phyloP scores from a whole-genome alignment of 92 coral and sea anemone genomes.

The Palythoa heliodiscus region DNA sequence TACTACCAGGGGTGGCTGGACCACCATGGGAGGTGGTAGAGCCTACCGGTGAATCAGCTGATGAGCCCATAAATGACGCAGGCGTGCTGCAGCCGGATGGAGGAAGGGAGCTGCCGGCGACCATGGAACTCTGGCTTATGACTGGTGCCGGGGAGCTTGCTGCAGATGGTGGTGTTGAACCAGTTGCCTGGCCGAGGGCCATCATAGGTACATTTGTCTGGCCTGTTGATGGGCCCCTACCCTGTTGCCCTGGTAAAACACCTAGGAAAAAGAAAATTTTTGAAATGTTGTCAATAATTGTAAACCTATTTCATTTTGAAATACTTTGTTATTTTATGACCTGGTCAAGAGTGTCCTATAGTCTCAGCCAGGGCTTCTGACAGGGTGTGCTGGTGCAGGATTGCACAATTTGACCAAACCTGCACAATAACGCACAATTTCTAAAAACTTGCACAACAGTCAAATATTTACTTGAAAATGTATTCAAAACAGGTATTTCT shows the following conservation, averaged over 20 bases:
- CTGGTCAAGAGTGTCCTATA: background rate
- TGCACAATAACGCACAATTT: no score
- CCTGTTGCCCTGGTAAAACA: constrained; percentile 32
- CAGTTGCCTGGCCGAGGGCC: constrained; percentile 55
- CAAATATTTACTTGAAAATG: no score
- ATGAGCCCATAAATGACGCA: constrained; percentile 79
- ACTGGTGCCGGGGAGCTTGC: constrained; percentile 73
- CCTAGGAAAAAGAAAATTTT: background rate
- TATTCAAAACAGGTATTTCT: no score
- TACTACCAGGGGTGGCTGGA: constrained; percentile 76
- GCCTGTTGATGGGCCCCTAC: constrained; percentile 18
- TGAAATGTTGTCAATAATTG: background rate
- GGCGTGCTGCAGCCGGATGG: constrained; percentile 93
- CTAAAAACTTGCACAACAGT: no score
- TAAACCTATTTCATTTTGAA: background rate
- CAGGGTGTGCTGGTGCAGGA: no score
- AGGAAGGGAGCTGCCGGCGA: constrained; percentile 76
- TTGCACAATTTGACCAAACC: no score
- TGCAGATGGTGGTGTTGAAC: constrained; percentile 78
- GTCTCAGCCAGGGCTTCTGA: background rate
- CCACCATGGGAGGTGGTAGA: constrained; percentile 60
- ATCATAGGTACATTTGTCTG: constrained; percentile 33
- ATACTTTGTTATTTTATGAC: background rate
- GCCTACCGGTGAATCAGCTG: constrained; percentile 75
- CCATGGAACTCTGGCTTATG: constrained; percentile 83